phyloP scores from a whole-genome alignment of 1,140 invertebrate genomes.

The Lasaia peninsularis region DNA sequence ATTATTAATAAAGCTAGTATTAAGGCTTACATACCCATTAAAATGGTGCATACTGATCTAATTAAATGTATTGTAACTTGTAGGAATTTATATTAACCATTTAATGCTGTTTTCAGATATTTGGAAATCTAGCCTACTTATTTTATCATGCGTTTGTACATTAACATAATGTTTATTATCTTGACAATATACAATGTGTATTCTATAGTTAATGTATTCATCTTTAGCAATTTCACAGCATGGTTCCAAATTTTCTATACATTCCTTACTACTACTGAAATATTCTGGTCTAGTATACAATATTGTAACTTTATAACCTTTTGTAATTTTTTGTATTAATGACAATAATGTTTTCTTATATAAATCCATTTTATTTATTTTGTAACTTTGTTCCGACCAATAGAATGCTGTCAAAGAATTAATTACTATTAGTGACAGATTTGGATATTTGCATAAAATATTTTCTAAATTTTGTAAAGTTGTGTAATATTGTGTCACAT shows the following conservation, averaged over 20 bases:
- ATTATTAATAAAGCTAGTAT: too few relatives aligned
- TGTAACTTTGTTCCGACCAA: slow-evolving; percentile 61
- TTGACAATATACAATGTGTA: slow-evolving; percentile 35
- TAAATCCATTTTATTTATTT: slow-evolving; percentile 59
- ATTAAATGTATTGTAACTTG: slow-evolving; percentile 21
- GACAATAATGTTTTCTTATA: slow-evolving; percentile 52
- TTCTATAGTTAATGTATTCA: slow-evolving; percentile 45
- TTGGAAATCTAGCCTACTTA: slow-evolving; percentile 31
- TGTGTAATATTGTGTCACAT: slow-evolving; percentile 46
- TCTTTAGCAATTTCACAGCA: slow-evolving; percentile 30
- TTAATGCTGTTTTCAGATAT: slow-evolving; percentile 26
- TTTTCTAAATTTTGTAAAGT: slow-evolving; percentile 56
- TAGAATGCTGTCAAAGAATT: slow-evolving; percentile 63
- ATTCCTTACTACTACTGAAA: slow-evolving; percentile 53
- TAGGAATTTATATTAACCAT: slow-evolving; percentile 40
- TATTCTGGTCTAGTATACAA: slow-evolving; percentile 56
- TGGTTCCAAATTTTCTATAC: slow-evolving; percentile 38
- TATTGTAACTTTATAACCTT: slow-evolving; percentile 50
- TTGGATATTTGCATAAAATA: slow-evolving; percentile 43
- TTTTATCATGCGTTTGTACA: slow-evolving; percentile 33
- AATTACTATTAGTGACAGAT: slow-evolving; percentile 51
- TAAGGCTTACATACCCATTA: background rate
- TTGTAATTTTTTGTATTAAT: slow-evolving; percentile 47
- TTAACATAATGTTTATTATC: slow-evolving; percentile 30
- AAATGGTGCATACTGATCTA: background rate